Evolutionary conservation across 2,113 vertebrate genomes (phyloP), one percentile per base, ranked within the genome.

Genomic region (Zingel zingel): DNA sequence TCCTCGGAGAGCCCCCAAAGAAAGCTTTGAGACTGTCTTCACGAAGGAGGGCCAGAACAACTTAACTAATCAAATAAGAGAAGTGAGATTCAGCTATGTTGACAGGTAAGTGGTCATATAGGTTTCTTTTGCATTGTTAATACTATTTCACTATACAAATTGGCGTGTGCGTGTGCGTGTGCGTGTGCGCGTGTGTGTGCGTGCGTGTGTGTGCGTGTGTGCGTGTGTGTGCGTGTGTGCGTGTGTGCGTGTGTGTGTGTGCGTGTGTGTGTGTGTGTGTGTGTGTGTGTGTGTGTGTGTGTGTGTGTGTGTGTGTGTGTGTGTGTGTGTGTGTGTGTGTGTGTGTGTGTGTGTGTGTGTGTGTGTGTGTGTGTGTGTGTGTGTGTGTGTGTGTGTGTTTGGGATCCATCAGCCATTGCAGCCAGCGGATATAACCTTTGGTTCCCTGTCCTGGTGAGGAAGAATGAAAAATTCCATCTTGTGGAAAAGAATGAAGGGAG

Each of bases 401-500:
- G 13, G 12, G 33, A 62, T 58, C 56, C 23, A 61, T 65, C 54
- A 63, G 47, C 14, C 23, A n/a, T n/a, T 57, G 59, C 62, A 59
- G 45, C 15, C 18, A 66, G 47, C 16, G 12, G 47, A 63, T 27
- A 8, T 25, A 47, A 69, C 71, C 56, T 65, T 48, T 69, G 65
- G 8, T 70, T 70, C 62, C 66, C 48, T 79, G 47, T 11, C 15
- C 16, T 23, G 66, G 18, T 48, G 19, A 76, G n/a, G 14, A 80
- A 69, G 58, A 70, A 21, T 48, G 27, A 74, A 77, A 71, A 79
- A 81, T 81, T 59, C 75, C 63, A 59, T 76, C 23, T 58, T 0
- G 21, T 86, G 67, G 21, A 72, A 85, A 79, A 48, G 36, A 81
- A 81, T 72, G 77, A 81, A 33, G 45, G 74, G 58, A 36, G 54